phyloP scores from a whole-genome alignment of 2,113 vertebrate species.

The Aspiorhynchus laticeps region DNA sequence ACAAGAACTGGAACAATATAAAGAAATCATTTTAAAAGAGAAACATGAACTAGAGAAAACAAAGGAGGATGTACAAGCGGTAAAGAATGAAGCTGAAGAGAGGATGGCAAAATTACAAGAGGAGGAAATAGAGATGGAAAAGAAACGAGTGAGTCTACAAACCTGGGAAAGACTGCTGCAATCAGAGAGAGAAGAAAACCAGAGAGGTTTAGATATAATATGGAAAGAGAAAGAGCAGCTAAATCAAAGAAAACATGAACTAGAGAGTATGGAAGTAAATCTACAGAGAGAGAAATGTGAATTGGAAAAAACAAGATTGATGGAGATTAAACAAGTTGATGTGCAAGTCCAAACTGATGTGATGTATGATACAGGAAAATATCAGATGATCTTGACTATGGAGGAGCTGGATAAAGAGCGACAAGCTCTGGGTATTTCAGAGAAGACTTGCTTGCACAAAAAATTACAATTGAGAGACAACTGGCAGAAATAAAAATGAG shows the following conservation, averaged over 20 bases:
- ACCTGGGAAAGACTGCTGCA: conserved; percentile 13
- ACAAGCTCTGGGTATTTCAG: neutral
- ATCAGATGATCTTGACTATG: neutral
- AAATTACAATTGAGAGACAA: conserved; percentile 1
- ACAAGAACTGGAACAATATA: conserved; percentile 28
- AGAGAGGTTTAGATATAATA: conserved; percentile 13
- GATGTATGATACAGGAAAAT: neutral
- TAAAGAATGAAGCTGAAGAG: conserved; percentile 29
- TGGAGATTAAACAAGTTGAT: conserved; percentile 1
- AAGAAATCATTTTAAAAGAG: conserved; percentile 33
- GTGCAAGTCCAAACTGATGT: conserved; percentile 37
- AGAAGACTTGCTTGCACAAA: conserved; percentile 7
- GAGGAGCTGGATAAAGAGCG: conserved; percentile 8
- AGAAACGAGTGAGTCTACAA: conserved; percentile 8
- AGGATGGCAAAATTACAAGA: conserved; percentile 23
- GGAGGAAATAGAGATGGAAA: conserved; percentile 24
- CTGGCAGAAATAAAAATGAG: neutral
- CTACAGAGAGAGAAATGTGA: conserved; percentile 7
- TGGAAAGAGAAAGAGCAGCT: neutral
- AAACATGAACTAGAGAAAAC: conserved; percentile 24
- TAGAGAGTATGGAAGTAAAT: conserved; percentile 43
- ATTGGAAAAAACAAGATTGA: conserved; percentile 36
- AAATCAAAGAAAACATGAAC: conserved; percentile 34
- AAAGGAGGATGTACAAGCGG: conserved; percentile 5
- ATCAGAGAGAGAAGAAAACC: conserved; percentile 5